These are phyloP conservation scores for Balaeniceps rex DNA, from an alignment of 2,113 vertebrate genomes.

Conservation along the genomic window DNA sequence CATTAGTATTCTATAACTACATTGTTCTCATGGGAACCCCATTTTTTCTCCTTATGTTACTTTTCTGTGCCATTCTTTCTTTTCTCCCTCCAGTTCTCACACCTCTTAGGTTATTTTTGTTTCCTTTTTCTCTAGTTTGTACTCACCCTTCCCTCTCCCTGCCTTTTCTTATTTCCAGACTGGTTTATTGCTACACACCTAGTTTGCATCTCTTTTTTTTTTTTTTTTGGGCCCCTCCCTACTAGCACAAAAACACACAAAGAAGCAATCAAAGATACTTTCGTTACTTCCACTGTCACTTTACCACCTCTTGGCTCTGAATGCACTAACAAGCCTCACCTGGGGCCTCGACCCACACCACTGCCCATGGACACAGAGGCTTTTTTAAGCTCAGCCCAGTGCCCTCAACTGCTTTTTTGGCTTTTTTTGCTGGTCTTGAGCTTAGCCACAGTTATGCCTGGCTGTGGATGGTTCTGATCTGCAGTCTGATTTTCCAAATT, in stretches of 20 bases:
- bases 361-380: neutral
- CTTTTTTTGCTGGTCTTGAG: neutral
- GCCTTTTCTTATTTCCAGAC: neutral
- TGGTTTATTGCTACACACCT: neutral
- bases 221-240: neutral
- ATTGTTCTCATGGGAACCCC: neutral
- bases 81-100: neutral
- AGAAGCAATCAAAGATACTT: neutral
- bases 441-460: neutral
- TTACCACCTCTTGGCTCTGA: neutral
- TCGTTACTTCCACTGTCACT: neutral
- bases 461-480: neutral
- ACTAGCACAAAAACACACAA: neutral
- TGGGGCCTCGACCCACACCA: neutral
- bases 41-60: neutral
- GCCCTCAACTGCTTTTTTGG: neutral
- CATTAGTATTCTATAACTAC: neutral
- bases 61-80: neutral
- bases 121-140: neutral
- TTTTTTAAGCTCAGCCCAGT: neutral
- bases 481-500: neutral
- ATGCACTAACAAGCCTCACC: neutral
- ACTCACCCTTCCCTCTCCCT: rapidly evolving
- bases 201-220: neutral
- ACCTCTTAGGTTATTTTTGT: neutral